These are phyloP conservation scores for Dryocosmus kuriphilus DNA, from an alignment of 2,888 invertebrate species.

Conservation along the genomic window DNA sequence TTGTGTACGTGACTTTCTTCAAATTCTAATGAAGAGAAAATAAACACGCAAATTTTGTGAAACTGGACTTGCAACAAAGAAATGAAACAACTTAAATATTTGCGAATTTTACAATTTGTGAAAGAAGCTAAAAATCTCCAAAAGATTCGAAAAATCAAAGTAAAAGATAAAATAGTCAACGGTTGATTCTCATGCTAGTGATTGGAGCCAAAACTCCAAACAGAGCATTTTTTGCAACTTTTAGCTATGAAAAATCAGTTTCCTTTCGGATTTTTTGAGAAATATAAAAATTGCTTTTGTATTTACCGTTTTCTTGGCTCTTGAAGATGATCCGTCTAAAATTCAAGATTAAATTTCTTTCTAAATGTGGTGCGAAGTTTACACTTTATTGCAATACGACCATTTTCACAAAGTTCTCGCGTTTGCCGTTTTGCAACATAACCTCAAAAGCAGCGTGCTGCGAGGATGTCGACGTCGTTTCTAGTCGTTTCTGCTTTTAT, in stretches of 20 bases:
- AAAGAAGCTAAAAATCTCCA: background rate
- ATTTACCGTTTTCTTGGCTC: background rate
- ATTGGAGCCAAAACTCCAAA: background rate
- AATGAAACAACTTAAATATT: background rate
- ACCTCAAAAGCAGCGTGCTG: conserved; percentile 7
- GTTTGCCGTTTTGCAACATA: conserved; percentile 61
- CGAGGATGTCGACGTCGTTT: background rate
- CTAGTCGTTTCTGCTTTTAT: background rate
- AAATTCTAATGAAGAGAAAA: background rate
- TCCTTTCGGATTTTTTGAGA: background rate
- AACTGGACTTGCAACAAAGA: background rate
- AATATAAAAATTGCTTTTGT: background rate
- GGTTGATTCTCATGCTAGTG: background rate
- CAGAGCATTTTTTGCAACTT: too few species aligned
- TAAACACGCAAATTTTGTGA: background rate
- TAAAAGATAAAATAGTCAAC: background rate
- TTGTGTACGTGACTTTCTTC: background rate
- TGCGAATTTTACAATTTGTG: background rate
- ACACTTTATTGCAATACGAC: conserved; percentile 60
- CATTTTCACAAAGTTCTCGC: conserved; percentile 64
- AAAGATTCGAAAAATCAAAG: background rate
- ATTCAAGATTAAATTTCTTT: background rate
- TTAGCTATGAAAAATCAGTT: background rate
- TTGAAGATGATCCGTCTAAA: background rate
- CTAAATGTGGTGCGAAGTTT: background rate